phyloP scores from a whole-genome alignment of 2,888 invertebrate species.

The Stenotaenia linearis region DNA sequence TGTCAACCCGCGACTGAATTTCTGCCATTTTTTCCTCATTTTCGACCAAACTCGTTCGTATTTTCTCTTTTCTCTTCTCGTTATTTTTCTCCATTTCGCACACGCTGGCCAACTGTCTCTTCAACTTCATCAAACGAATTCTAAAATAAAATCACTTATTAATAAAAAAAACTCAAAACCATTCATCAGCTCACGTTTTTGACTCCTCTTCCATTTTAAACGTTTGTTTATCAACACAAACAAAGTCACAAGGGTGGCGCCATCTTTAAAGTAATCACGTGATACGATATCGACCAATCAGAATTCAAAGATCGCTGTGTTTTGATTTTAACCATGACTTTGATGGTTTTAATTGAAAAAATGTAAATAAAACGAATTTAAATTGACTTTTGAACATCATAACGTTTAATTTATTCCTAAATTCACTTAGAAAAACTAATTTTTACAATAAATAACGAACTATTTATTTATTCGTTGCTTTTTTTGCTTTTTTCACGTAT shows the following conservation, averaged over 20 bases:
- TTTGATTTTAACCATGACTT: too few species aligned
- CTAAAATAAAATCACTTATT: not conserved
- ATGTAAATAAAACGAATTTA: too few species aligned
- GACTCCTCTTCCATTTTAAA: not conserved
- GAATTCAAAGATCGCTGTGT: too few species aligned
- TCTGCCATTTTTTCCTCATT: not conserved
- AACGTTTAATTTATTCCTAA: too few species aligned
- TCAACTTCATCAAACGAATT: not conserved
- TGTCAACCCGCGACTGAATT: not conserved
- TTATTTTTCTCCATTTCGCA: not conserved
- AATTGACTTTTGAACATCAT: too few species aligned
- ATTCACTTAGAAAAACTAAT: too few species aligned
- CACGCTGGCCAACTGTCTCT: not conserved
- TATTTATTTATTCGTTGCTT: not conserved
- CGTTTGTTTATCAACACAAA: too few species aligned
- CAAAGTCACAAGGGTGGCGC: too few species aligned
- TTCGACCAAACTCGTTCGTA: not conserved
- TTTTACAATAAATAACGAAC: not conserved
- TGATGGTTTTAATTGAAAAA: too few species aligned
- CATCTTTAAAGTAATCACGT: too few species aligned
- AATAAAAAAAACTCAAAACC: not conserved
- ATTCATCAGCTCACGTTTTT: not conserved
- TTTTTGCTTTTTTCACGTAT: not conserved
- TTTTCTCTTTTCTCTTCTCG: not conserved
- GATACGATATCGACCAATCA: too few species aligned